Evolutionary conservation across 2,113 vertebrate species (phyloP), one percentile per base, ranked within the genome.

Genomic region (Peromyscus californicus): DNA sequence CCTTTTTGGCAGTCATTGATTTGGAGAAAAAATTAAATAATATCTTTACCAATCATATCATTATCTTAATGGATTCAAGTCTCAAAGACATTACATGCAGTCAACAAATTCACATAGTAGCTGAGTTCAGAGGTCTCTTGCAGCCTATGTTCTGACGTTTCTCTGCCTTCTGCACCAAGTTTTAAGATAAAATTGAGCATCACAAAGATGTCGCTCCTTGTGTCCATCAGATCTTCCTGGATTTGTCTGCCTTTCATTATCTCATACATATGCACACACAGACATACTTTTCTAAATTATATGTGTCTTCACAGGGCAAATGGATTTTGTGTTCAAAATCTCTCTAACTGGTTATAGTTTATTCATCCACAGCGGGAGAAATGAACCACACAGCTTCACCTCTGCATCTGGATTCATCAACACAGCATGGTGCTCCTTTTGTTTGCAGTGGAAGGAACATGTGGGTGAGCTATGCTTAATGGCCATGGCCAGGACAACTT

Each of bases 51-150:
- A 95, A 95, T 98, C 95, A 97, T 74, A 76, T 98, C 61, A 83
- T 98, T 97, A 97, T 74, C 54, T 94, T 97, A 98, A 98, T 95
- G 82, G 98, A 94, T 96, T 98, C 89, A 97, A 93, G 45, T 97
- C 97, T 98, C 97, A 88, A 97, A 98, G 95, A 97, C 91, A 98
- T 92, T 0, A 12, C 88, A 90, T 98, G 97, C 98, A 97, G 92
- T 82, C 93, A 89, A 97, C 97, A 97, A 98, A 97, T 82, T 93
- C 19, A 17, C 0, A 82, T 76, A 93, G 36, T 1, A 12, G 0
- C 96, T 97, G 94, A 98, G 97, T 97, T 98, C 95, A 96, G 82
- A 93, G 76, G 94, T 97, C 98, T 97, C 79, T 69, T 90, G 96
- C 90, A 97, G 87, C 94, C 91, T 76, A 96, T 96, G 96, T 96